A percentile compares a stretch with the other conserved stretches of the same genome.
These are phyloP conservation scores for Hecatera dysodea DNA, from an alignment of 2,888 invertebrate genomes.

Conservation along the genomic window DNA sequence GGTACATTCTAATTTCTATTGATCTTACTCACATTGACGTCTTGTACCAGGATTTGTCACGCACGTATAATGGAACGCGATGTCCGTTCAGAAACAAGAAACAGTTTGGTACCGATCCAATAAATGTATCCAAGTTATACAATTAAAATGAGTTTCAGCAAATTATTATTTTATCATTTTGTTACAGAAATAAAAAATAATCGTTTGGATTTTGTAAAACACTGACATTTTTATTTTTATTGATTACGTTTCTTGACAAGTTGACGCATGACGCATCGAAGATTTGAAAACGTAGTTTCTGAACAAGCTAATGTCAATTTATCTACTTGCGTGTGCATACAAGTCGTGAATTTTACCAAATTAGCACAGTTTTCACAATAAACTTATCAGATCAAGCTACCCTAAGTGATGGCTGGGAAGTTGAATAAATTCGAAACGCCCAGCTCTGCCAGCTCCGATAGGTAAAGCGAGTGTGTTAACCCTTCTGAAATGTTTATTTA, in stretches of 20 bases:
- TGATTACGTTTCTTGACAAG: constrained; percentile 55
- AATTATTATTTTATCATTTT: background rate
- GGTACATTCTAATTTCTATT: background rate
- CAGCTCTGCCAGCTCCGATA: constrained; percentile 97
- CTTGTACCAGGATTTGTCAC: background rate
- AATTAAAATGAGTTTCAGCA: background rate
- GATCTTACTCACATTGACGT: background rate
- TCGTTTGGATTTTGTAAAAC: fast-evolving
- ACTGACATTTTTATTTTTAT: constrained; percentile 23
- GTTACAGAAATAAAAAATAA: background rate
- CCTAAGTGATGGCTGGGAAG: constrained; percentile 87
- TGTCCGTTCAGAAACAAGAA: constrained; percentile 39
- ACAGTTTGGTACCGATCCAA: background rate
- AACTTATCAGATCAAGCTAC: constrained; percentile 69
- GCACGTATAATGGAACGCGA: constrained; percentile 32
- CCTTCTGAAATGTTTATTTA: constrained; percentile 84
- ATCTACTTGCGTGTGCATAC: constrained; percentile 78
- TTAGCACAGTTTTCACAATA: constrained; percentile 64
- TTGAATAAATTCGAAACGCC: constrained; percentile 95
- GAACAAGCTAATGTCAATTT: constrained; percentile 72
- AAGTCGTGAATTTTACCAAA: constrained; percentile 74
- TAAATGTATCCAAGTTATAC: background rate
- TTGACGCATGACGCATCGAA: constrained; percentile 48
- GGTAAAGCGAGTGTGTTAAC: constrained; percentile 91
- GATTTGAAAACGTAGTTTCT: constrained; percentile 55